Conservation (phyloP, 2,888 invertebrate species). For the Ferrisia virgata region DNA sequence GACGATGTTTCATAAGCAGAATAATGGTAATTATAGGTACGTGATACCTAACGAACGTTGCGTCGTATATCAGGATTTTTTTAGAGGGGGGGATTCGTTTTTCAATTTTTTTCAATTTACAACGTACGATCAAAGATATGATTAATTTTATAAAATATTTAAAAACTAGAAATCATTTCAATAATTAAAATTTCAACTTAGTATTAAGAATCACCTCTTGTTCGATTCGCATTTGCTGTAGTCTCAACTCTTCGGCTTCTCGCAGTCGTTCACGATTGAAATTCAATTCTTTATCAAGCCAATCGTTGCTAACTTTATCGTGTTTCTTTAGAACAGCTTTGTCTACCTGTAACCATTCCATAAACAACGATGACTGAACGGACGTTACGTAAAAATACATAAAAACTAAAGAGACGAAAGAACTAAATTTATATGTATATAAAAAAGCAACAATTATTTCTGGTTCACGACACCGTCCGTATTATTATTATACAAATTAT, state of each 20-base stretch:
- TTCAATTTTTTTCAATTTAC: too few species aligned
- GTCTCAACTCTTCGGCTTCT: conserved; percentile 63
- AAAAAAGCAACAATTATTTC: neutral
- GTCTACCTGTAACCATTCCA: conserved; percentile 31
- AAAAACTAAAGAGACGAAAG: neutral
- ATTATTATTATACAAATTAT: neutral
- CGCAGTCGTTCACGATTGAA: conserved; percentile 52
- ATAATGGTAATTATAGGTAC: too few species aligned
- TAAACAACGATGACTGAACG: neutral
- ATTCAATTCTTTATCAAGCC: conserved; percentile 49
- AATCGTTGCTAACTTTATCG: neutral
- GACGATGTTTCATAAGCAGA: too few species aligned
- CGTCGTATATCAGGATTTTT: too few species aligned
- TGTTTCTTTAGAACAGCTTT: neutral
- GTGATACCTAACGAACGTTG: too few species aligned
- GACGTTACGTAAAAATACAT: neutral
- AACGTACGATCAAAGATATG: too few species aligned
- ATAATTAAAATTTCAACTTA: neutral
- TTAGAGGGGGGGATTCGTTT: too few species aligned
- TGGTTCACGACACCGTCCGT: neutral
- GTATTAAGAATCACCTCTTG: conserved; percentile 57
- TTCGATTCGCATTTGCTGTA: conserved; percentile 64
- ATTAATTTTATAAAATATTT: neutral
- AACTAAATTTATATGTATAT: neutral
- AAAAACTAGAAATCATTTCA: neutral